phyloP scores from a whole-genome alignment of 2,113 vertebrate genomes.

The Pogonocichla stellata region DNA sequence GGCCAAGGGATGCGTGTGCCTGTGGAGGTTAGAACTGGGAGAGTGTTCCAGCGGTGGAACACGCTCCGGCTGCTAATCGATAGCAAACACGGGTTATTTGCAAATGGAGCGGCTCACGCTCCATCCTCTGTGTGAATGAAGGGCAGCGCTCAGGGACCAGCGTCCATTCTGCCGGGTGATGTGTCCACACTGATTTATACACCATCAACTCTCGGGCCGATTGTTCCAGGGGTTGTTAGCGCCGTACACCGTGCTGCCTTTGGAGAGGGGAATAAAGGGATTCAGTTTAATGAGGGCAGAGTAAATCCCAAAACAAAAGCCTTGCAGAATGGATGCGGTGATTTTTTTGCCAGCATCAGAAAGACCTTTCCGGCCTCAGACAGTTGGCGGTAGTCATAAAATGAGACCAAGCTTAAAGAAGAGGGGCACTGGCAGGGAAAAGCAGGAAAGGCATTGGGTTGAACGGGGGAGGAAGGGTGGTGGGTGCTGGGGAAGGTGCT shows the following conservation, averaged over 20 bases:
- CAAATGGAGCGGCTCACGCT: background rate
- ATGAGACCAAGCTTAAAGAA: background rate
- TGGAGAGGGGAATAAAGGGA: background rate
- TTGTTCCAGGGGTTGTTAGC: background rate
- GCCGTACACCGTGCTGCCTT: background rate
- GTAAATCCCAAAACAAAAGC: background rate
- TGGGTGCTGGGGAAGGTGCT: background rate
- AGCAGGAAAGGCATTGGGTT: background rate
- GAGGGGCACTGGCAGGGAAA: background rate
- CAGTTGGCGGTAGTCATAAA: background rate
- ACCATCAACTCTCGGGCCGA: fast-evolving
- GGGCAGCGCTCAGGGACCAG: background rate
- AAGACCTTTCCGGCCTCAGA: background rate
- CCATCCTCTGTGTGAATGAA: background rate
- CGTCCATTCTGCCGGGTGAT: fast-evolving
- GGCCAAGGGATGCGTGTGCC: background rate
- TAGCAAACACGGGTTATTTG: background rate
- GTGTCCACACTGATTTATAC: background rate
- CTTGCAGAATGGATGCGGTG: background rate
- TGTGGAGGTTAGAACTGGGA: background rate
- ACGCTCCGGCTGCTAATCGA: background rate
- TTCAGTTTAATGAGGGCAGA: background rate
- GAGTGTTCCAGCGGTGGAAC: background rate
- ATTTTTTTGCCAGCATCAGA: background rate
- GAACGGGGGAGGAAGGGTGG: background rate